phyloP scores from a whole-genome alignment of 1,140 invertebrate genomes.

The Glossosoma conforme region DNA sequence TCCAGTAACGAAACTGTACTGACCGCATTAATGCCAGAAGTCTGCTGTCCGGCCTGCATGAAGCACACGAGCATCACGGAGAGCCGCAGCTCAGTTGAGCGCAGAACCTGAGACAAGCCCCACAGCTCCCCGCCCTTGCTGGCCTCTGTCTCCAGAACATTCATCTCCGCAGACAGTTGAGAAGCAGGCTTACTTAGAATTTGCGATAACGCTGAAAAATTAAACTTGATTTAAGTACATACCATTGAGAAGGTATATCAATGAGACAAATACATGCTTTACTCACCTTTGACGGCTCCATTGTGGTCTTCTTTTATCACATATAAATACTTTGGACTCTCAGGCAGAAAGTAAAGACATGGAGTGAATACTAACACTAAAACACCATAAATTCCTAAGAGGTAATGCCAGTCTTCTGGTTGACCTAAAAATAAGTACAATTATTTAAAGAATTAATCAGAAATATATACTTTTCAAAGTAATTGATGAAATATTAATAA shows the following conservation, averaged over 20 bases:
- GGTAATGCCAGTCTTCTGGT: slow-evolving; percentile 60
- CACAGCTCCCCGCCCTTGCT: slow-evolving; percentile 41
- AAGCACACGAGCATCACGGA: slow-evolving; percentile 67
- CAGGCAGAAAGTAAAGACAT: slow-evolving; percentile 65
- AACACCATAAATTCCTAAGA: slow-evolving; percentile 60
- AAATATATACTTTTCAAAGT: too few relatives aligned
- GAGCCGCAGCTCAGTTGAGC: slow-evolving; percentile 53
- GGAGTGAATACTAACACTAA: slow-evolving; percentile 54
- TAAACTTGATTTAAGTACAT: slow-evolving; percentile 16
- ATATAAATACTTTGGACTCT: slow-evolving; percentile 81
- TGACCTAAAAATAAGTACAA: slow-evolving; percentile 59
- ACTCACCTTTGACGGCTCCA: slow-evolving; percentile 58
- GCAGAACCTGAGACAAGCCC: slow-evolving; percentile 52
- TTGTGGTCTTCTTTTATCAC: slow-evolving; percentile 60
- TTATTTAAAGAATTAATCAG: too few relatives aligned
- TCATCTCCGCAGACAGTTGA: slow-evolving; percentile 45
- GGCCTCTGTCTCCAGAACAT: slow-evolving; percentile 46
- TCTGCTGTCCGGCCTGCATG: slow-evolving; percentile 78
- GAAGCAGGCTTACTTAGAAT: slow-evolving; percentile 47
- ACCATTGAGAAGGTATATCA: too few relatives aligned
- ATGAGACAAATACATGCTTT: too few relatives aligned
- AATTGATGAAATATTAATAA: too few relatives aligned
- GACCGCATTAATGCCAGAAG: slow-evolving; percentile 83
- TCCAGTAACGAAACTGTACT: too few relatives aligned
- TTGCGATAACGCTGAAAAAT: slow-evolving; percentile 48